Conservation (phyloP, 35 echinoderm and acorn worm genomes). For the Apostichopus californicus region DNA sequence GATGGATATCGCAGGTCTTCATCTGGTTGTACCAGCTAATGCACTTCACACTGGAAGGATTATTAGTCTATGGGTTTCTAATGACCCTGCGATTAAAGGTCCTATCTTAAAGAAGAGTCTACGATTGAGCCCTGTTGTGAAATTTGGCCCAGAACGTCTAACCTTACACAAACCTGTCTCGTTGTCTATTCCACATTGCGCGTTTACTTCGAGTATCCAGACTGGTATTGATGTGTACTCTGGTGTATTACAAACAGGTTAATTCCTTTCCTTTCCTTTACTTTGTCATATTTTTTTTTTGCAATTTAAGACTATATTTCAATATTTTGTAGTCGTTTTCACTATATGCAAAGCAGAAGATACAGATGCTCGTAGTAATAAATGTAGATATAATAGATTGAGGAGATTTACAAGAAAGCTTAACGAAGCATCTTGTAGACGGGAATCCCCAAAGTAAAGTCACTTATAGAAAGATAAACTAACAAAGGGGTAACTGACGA, state of each 20-base stretch:
- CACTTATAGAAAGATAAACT: too few relatives aligned
- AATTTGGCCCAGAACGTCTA: not conserved
- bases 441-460: too few relatives aligned
- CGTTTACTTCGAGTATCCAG: not conserved
- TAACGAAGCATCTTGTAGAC: too few relatives aligned
- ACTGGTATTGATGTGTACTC: not conserved
- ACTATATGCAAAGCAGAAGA: too few relatives aligned
- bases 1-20: not conserved
- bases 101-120: not conserved
- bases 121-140: not conserved
- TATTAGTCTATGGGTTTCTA: not conserved
- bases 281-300: too few relatives aligned
- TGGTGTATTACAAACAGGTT: not conserved
- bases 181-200: constrained; percentile 7
- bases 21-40: constrained; percentile 1
- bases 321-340: too few relatives aligned
- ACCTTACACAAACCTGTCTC: not conserved
- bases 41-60: not conserved
- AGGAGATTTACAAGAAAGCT: too few relatives aligned
- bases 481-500: too few relatives aligned
- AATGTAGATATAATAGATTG: too few relatives aligned
- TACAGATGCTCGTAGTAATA: too few relatives aligned
- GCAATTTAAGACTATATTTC: too few relatives aligned
- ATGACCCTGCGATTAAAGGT: not conserved
- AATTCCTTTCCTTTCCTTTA: too few relatives aligned